Evolutionary conservation across 2,797 vertebrate genomes (phyloP), one percentile per base, ranked within the genome.

Genomic region (Arnoldichthys spilopterus): DNA sequence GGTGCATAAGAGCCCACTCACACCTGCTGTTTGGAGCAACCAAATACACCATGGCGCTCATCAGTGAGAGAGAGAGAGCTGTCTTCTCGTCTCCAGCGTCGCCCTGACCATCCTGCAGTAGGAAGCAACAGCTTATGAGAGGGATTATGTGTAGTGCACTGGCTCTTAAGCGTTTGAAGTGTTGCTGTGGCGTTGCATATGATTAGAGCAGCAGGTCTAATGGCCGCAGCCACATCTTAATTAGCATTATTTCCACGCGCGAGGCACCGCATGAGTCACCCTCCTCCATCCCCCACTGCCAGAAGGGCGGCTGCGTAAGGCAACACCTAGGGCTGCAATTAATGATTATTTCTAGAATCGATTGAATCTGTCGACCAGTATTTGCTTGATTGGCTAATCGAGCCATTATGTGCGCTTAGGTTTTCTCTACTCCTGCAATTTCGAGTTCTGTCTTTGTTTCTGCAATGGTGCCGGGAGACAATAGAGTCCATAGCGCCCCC

Each of bases 161-260:
- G 90, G 89, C 87, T 89, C 75, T 86, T 71, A 70, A 84, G 76
- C 87, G 83, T 88, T 83, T 89, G 83, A 87, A 90, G 85, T 85
- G 82, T 81, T 78, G 83, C 86, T 89, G 87, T 87, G 83, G 83
- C 89, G 85, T 89, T 72, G 82, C 86, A 83, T 85, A 47, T 81
- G 84, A 87, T 89, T 86, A 67, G 79, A 78, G 67, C 81, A 78
- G 78, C 85, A 83, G 85, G 66, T 63, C 45, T 85, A 73, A 86
- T 87, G 85, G 78, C 67, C 70, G 67, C 58, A 28, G 76, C 69
- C 53, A 56, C 72, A 81, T 86, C 87, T 88, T 90, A 91, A 91
- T 91, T 90, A 89, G 86, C 76, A 84, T 91, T 89, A 89, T 91
- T 87, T 90, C 86, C 78, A 83, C 77, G 63, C 77, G 22, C 69